Evolutionary conservation across 1,140 invertebrate genomes (phyloP).

Genomic region (Trichonephila clavata): DNA sequence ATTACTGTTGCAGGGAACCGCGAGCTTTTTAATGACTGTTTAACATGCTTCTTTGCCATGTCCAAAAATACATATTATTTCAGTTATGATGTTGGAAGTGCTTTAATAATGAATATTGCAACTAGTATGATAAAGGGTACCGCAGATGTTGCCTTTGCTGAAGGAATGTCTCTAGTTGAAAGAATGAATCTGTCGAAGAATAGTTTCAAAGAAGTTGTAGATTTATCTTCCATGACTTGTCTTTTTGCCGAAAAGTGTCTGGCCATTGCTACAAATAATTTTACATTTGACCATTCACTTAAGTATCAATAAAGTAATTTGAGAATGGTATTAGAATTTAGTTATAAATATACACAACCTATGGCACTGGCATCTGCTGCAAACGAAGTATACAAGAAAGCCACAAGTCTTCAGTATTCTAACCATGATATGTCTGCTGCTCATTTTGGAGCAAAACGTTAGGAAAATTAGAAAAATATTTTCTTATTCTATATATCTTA

Average conservation of each 20-base stretch:
- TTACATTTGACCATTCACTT: slow-evolving; percentile 90
- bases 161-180: slow-evolving; percentile 95
- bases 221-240: slow-evolving; percentile 90
- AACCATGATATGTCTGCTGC: slow-evolving; percentile 96
- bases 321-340: slow-evolving; percentile 91
- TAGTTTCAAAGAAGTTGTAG: slow-evolving; percentile 94
- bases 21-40: slow-evolving; percentile 90
- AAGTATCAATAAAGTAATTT: slow-evolving; percentile 97
- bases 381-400: slow-evolving; percentile 97
- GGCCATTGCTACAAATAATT: slow-evolving; percentile 90
- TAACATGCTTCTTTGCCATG: slow-evolving; percentile 95
- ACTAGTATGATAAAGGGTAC: slow-evolving; percentile 93
- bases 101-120: slow-evolving; percentile 96
- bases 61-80: slow-evolving; percentile 95
- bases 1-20: neutral
- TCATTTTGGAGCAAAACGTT: slow-evolving; percentile 90
- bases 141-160: slow-evolving; percentile 92
- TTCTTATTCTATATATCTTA: neutral
- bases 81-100: slow-evolving; percentile 92
- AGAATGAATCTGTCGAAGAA: slow-evolving; percentile 93
- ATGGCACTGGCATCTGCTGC: slow-evolving; percentile 94
- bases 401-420: slow-evolving; percentile 94
- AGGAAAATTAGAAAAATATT: neutral
- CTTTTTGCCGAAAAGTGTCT: slow-evolving; percentile 90
- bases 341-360: slow-evolving; percentile 93